Base-by-base conservation (phyloP, 1,140 invertebrate species). In the Papilio machaon region DNA sequence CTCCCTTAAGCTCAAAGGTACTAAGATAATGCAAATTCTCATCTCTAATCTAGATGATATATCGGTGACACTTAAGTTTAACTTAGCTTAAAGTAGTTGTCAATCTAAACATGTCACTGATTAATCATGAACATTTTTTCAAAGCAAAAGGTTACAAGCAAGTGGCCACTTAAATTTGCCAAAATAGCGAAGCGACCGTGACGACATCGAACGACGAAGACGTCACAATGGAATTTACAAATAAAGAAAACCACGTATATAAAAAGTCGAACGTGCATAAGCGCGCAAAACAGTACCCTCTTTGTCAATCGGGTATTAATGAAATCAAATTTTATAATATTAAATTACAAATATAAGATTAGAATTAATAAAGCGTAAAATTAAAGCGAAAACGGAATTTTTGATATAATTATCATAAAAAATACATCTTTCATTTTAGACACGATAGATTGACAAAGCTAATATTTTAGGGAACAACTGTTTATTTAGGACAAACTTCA, bases 401-500 rank as follows among this genome's bases (percentile, higher is more conserved):
- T 23, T 19, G 58, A 15, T 70, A 15, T 70, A 70, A 70, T 70
- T 35, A 70, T 35, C 38, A 35, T 38, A 70, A 70, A 70, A 70
- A 70, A 64, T 30, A 70, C 23, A 70, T 15, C 30, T 70, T 70
- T 70, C 64, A 70, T 70, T 70, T 70, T 70, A 70, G 35, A 23
- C 5, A 70, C 64, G 64, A 17, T 70, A 15, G 30, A 70, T 70
- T 70, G 64, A 70, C 64, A 70, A 70, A 70, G 64, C 11, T 70
- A 35, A 70, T 70, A 64, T 64, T 70, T 70, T 70, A 70, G 30
- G 64, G 30, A 70, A 35, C 15, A 15, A 30, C 64, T 70, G 30
- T 70, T 70, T 70, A 70, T 70, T 70, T 70, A 70, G 64, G 64
- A 70, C 64, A 38, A 64, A 70, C 64, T 70, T 17, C 4, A 70